These are phyloP conservation scores for Caenorhabditis macrosperma DNA, from an alignment of 2,888 invertebrate species.

Conservation along the genomic window DNA sequence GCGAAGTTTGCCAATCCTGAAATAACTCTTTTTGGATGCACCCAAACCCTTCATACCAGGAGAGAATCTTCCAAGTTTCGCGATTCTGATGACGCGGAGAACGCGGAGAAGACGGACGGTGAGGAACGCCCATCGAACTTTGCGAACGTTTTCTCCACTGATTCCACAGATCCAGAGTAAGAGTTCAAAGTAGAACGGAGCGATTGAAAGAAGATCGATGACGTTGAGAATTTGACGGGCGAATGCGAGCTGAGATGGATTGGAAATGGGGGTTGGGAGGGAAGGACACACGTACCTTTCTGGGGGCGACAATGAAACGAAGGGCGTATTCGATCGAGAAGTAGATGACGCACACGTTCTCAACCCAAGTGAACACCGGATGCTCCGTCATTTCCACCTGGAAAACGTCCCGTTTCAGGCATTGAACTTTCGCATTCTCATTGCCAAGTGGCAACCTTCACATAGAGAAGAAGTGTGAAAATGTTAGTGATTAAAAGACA, in stretches of 20 bases:
- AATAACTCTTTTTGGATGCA: no score
- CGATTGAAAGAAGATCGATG: conserved; percentile 77
- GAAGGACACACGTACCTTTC: conserved; percentile 45
- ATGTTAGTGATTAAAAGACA: conserved; percentile 32
- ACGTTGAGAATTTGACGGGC: conserved; percentile 79
- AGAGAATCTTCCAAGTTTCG: conserved; percentile 78
- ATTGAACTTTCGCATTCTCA: not conserved
- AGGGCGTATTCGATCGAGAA: conserved; percentile 78
- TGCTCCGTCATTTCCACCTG: conserved; percentile 78
- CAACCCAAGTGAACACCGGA: conserved; percentile 79
- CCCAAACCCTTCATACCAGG: conserved; percentile 68
- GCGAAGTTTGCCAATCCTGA: conserved; percentile 79
- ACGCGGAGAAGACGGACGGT: conserved; percentile 79
- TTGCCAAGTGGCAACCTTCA: not conserved
- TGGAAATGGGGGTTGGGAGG: not conserved
- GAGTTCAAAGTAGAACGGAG: conserved; percentile 78
- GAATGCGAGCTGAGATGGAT: conserved; percentile 61
- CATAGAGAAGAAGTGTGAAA: conserved; percentile 17
- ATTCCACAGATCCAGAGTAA: conserved; percentile 76
- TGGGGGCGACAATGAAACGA: conserved; percentile 76
- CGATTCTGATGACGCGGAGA: conserved; percentile 78
- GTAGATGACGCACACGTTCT: conserved; percentile 79
- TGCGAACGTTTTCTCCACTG: conserved; percentile 78
- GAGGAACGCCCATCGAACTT: conserved; percentile 79
- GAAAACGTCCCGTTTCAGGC: conserved; percentile 23